These are phyloP conservation scores for Yponomeuta evonymella DNA, from an alignment of 2,888 invertebrate genomes.

Conservation along the genomic window DNA sequence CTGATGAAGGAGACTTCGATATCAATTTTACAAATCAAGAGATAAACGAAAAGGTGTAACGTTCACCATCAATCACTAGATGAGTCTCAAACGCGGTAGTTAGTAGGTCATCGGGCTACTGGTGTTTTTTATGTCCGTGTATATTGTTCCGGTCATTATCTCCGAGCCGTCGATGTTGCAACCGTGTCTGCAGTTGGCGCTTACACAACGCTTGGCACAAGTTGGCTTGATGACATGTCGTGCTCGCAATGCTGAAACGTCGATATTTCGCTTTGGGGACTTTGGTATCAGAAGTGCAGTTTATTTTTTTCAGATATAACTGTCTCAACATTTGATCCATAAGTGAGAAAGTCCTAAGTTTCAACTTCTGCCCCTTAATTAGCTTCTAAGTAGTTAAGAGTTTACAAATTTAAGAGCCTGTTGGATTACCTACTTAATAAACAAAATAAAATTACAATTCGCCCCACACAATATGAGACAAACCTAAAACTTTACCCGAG, in stretches of 20 bases:
- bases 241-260: neutral
- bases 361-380: no score
- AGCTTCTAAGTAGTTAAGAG: no score
- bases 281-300: neutral
- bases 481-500: no score
- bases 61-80: neutral
- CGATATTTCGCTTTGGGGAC: neutral
- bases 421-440: no score
- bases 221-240: constrained; percentile 26
- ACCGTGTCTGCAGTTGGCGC: constrained; percentile 34
- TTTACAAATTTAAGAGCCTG: no score
- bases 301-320: neutral
- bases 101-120: constrained; percentile 39
- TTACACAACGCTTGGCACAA: constrained; percentile 54
- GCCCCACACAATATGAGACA: no score
- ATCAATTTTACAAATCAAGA: neutral
- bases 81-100: constrained; percentile 34
- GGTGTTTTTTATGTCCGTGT: constrained; percentile 13
- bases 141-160: constrained; percentile 38
- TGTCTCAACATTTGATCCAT: neutral
- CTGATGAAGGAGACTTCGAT: no score
- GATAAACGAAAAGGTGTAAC: constrained; percentile 25
- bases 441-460: no score
- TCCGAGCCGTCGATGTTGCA: constrained; percentile 43
- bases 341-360: no score